Base-by-base conservation (phyloP, 2,888 invertebrate species). In the Diarsia dahlii region DNA sequence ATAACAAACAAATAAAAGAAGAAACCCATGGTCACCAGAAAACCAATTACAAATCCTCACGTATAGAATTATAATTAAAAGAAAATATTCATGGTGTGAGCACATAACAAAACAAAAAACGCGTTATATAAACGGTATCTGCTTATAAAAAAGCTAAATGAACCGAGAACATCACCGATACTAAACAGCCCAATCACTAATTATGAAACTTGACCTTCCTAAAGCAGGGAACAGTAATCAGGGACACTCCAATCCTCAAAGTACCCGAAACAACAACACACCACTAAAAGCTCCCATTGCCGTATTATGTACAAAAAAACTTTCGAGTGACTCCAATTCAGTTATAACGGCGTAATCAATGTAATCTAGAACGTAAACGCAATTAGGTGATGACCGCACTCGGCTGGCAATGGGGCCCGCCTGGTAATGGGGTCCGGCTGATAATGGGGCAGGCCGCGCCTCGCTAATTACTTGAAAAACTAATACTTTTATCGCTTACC, bases 401-500 rank as follows among this genome's bases (percentile, higher is more conserved):
- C 58, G 50, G 13, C 54, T 34, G 45, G 78, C 71, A 71, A 80
- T 71, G n/a, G 74, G 71, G 58, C 72, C 39, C 58, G 50, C 15
- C 48, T 34, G 45, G 78, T 67, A 71, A 80, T 71, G n/a, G 73
- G 71, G 58, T 63, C 12, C 71, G 50, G n/a, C 67, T 15, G 45
- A 64, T 71, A 74, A 70, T 68, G 79, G 77, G 66, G 69, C 72
- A 54, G 73, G 80, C 84, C 87, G 85, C 87, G 78, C 86, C 80
- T 45, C 67, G 28, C 82, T 86, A 86, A 86, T 86, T 86, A 86
- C 87, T 64, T 75, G 73, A 76, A 84, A 85, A 76, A 81, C 77
- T 82, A 86, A 86, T 86, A 82, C 82, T 78, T 86, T 86, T 81
- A 84, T 74, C 76, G 76, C 69, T 84, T 84, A 78, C 34, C 73